A percentile compares a stretch with the other conserved stretches of the same genome.
These are phyloP conservation scores for Oreochromis spilurus DNA, from an alignment of 2,113 vertebrate species.

Conservation along the genomic window DNA sequence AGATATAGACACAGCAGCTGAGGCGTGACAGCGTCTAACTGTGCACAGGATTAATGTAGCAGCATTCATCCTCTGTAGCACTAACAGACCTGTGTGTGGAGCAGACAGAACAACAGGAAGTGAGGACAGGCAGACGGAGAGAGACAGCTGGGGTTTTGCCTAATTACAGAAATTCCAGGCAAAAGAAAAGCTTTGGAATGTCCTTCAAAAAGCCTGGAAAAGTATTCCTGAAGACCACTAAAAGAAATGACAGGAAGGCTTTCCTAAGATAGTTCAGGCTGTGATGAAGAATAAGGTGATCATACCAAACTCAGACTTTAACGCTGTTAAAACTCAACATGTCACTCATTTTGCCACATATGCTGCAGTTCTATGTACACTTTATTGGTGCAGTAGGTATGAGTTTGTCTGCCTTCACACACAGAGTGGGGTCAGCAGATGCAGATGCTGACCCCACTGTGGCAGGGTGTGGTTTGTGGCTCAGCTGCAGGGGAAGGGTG, in stretches of 20 bases:
- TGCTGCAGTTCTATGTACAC: not conserved
- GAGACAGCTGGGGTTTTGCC: not conserved
- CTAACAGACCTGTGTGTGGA: not conserved
- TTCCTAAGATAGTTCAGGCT: not conserved
- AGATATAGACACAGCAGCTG: not conserved
- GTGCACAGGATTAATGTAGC: not conserved
- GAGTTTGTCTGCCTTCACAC: not conserved
- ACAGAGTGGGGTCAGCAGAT: not conserved
- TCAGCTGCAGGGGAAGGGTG: not conserved
- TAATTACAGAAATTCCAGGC: not conserved
- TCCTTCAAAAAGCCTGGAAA: not conserved
- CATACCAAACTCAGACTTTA: not conserved
- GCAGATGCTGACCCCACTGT: not conserved
- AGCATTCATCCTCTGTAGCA: not conserved
- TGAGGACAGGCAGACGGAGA: not conserved
- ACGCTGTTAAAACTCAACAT: not conserved
- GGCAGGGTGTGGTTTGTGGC: not conserved
- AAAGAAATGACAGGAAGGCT: not conserved
- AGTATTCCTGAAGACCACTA: not conserved
- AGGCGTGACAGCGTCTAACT: rapidly evolving
- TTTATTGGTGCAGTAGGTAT: not conserved
- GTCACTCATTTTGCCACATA: not conserved
- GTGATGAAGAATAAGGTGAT: not conserved
- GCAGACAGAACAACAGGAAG: not conserved
- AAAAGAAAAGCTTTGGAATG: not conserved